Base-by-base conservation (phyloP, 2,113 vertebrate genomes). In the Amphilophus citrinellus region DNA sequence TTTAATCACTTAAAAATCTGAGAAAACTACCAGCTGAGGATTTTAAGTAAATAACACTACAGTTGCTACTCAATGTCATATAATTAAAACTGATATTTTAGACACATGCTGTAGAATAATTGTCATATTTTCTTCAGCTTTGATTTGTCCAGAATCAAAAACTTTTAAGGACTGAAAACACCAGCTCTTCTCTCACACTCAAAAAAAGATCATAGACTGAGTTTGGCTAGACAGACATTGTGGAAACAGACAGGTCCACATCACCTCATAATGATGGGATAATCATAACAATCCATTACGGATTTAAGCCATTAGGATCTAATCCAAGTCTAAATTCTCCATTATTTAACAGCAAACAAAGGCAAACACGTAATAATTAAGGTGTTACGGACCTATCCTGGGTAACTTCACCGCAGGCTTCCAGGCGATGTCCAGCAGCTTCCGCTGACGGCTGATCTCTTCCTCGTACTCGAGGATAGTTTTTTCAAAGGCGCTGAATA, bases 381-480 rank as follows among this genome's bases (percentile, higher is more conserved):
- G 7, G 13, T 57, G 20, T 22, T 42, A 56, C 78, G 44, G 15
- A 88, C 86, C 86, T 84, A 57, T 50, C 11, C 56, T 66, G 44
- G 44, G 56, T 76, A 85, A 35, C 37, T 83, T 77, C 18, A 87
- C 30, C 27, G 39, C 76, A 13, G 89, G 84, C 50, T 87, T 83
- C 59, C 53, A 89, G n/a, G 44, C 56, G 56, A 68, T 11, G 9
- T 66, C 68, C 61, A 89, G 32, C 77, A 88, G 76, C 39, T 7
- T 86, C 30, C 89, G 84, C 78, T 88, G 89, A 7, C 81, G 87
- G 4, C 27, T 66, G 61, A 91, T 77, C 63, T 88, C 84, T 7
- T 80, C 80, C 30, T 91, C 89, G 18, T 85, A 91, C 61, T 83
- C 68, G 1, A 57, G 7, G 15, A 91, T 66, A 13, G 68, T 88